Conservation (phyloP, 2,888 invertebrate species). For the Drosophila nigritarsus region DNA sequence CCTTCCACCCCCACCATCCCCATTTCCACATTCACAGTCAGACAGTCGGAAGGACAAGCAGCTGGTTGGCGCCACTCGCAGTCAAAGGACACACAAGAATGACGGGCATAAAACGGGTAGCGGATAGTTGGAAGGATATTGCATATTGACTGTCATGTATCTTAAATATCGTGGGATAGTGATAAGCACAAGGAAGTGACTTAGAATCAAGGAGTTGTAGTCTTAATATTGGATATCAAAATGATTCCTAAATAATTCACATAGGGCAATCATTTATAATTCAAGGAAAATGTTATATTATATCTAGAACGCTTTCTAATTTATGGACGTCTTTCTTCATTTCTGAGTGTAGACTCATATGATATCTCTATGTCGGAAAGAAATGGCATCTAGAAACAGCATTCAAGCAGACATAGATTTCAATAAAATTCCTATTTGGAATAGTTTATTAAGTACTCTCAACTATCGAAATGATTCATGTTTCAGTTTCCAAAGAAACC, state of each 20-base stretch:
- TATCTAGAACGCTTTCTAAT: neutral
- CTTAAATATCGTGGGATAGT: neutral
- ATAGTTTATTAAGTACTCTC: neutral
- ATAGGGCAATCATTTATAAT: neutral
- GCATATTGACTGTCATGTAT: neutral
- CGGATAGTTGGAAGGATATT: neutral
- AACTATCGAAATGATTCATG: constrained; percentile 14
- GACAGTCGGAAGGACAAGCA: constrained; percentile 21
- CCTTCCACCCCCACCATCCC: neutral
- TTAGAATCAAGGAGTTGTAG: neutral
- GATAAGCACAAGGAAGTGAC: neutral
- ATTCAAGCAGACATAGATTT: neutral
- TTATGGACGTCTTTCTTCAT: too few species aligned
- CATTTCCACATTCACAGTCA: neutral
- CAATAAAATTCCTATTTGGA: neutral
- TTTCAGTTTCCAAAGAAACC: neutral
- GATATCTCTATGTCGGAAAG: neutral
- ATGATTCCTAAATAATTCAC: neutral
- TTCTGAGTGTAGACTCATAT: neutral
- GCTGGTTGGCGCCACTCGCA: constrained; percentile 44
- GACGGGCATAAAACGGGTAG: neutral
- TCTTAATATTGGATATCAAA: neutral
- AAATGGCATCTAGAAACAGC: neutral
- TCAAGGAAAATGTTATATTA: too few species aligned
- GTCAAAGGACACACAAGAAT: constrained; percentile 16